phyloP scores from a whole-genome alignment of 2,113 vertebrate genomes.

The Alces alces region DNA sequence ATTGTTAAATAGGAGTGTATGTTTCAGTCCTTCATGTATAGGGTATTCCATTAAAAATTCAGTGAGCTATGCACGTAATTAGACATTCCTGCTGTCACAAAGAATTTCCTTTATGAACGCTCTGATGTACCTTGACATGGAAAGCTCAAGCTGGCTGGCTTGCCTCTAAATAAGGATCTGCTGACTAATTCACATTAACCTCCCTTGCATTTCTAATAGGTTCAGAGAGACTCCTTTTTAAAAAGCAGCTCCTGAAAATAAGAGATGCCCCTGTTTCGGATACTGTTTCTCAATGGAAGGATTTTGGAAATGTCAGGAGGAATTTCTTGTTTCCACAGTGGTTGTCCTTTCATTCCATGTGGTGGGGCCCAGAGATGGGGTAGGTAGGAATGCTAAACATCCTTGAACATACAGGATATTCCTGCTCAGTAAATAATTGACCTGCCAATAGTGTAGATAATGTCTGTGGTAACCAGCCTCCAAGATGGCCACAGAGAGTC shows the following conservation, averaged over 20 bases:
- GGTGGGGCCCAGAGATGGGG: background rate
- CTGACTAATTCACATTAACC: constrained; percentile 71
- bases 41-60: constrained; percentile 67
- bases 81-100: constrained; percentile 73
- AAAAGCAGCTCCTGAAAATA: constrained; percentile 61
- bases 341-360: background rate
- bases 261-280: constrained; percentile 28
- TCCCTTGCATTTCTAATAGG: constrained; percentile 57
- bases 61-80: constrained; percentile 75
- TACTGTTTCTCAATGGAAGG: background rate
- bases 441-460: background rate
- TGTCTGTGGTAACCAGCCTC: background rate
- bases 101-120: constrained; percentile 75
- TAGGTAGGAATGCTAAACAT: background rate
- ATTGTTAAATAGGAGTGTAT: constrained; percentile 5
- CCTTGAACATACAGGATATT: background rate
- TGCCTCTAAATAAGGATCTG: constrained; percentile 72
- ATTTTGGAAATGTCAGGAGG: background rate
- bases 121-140: constrained; percentile 74
- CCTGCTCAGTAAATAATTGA: background rate
- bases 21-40: constrained; percentile 54
- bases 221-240: constrained; percentile 52
- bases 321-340: background rate
- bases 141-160: constrained; percentile 67
- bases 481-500: background rate